These are phyloP conservation scores for Knipowitschia caucasica DNA, from an alignment of 2,797 vertebrate genomes.

Conservation along the genomic window DNA sequence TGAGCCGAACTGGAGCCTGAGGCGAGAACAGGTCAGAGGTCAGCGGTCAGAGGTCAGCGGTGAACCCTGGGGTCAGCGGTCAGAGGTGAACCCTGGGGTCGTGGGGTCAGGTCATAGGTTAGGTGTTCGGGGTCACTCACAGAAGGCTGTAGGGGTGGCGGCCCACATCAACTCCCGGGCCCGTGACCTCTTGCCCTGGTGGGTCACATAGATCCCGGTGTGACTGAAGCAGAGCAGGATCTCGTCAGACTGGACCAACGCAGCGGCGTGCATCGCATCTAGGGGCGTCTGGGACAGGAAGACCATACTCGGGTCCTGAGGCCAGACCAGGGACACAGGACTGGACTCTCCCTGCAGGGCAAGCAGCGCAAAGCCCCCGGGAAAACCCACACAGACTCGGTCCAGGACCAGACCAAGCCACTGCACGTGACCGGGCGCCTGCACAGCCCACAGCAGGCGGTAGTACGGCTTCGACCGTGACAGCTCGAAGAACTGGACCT, in stretches of 20 bases:
- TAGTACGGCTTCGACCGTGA: constrained; percentile 84
- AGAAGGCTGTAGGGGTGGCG: constrained; percentile 88
- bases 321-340: constrained; percentile 88
- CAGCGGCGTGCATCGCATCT: constrained; percentile 91
- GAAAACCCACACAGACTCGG: constrained; percentile 91
- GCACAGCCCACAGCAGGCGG: constrained; percentile 85
- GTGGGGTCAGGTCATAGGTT: too few species aligned
- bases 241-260: constrained; percentile 84
- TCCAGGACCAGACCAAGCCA: constrained; percentile 90
- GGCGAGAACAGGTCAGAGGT: neutral
- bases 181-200: constrained; percentile 88
- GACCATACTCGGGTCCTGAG: constrained; percentile 86
- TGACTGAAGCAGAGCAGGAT: constrained; percentile 97
- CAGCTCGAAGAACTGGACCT: constrained; percentile 91
- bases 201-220: constrained; percentile 92
- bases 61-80: too few species aligned
- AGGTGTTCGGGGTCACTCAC: too few species aligned
- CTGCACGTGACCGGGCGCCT: constrained; percentile 86
- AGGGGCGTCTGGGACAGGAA: constrained; percentile 90
- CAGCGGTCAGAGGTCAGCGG: too few species aligned
- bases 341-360: constrained; percentile 92
- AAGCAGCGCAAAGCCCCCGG: constrained; percentile 91
- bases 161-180: constrained; percentile 98
- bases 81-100: too few species aligned
- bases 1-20: constrained; percentile 87